Conservation (phyloP, 2,113 vertebrate genomes). For the Pelvicachromis taeniatus region DNA sequence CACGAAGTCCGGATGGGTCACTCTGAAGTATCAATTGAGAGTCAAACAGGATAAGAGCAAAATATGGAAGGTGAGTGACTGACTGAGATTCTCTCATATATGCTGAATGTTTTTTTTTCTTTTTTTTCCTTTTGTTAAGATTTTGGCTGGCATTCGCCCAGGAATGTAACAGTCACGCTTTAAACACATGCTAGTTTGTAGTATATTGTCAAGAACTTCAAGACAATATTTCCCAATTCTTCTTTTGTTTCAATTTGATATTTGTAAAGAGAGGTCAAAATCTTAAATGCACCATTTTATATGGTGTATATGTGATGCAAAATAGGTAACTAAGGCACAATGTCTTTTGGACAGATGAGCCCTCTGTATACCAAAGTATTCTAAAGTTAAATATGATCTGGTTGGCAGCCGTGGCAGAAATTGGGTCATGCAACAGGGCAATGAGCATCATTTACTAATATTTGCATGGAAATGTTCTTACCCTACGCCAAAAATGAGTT, state of each 20-base stretch:
- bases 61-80: conserved; percentile 75
- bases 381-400: too few species aligned
- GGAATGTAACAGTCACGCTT: neutral
- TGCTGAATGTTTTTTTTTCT: neutral
- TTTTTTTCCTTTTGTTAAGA: neutral
- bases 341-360: neutral
- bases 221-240: neutral
- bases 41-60: conserved; percentile 66
- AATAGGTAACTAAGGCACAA: neutral
- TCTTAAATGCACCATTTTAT: too few species aligned
- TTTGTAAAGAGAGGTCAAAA: neutral
- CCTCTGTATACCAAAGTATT: too few species aligned
- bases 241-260: neutral
- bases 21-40: conserved; percentile 78
- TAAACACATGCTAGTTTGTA: neutral
- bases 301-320: too few species aligned
- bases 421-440: too few species aligned
- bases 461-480: neutral
- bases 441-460: too few species aligned
- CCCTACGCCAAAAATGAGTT: neutral
- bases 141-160: neutral
- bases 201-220: neutral
- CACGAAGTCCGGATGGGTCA: conserved; percentile 73
- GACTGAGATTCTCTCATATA: neutral
- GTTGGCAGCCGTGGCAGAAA: too few species aligned